A percentile compares a stretch with the other conserved stretches of the same genome.
Conservation (phyloP, 2,113 vertebrate species). For the Speoplatyrhinus poulsoni region DNA sequence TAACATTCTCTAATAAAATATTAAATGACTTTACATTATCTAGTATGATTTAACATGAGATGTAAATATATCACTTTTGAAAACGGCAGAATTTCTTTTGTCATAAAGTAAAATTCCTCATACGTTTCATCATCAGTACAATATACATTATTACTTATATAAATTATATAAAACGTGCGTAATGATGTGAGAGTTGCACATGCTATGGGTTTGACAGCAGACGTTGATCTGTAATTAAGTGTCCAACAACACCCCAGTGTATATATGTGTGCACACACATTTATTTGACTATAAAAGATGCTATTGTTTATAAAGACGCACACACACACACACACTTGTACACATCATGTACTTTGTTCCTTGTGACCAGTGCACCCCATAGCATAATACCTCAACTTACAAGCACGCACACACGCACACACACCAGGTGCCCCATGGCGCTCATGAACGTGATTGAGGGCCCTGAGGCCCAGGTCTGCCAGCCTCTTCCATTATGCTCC, state of each 20-base stretch:
- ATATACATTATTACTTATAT: neutral
- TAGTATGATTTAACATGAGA: neutral
- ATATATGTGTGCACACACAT: slow-evolving; percentile 39
- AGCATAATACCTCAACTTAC: slow-evolving; percentile 64
- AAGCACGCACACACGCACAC: slow-evolving; percentile 32
- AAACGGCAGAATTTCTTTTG: neutral
- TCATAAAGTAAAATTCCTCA: neutral
- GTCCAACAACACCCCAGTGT: slow-evolving; percentile 12
- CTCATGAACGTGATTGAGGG: slow-evolving; percentile 62
- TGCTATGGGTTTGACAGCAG: slow-evolving; percentile 12
- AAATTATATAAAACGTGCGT: too few species aligned
- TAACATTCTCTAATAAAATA: too few species aligned
- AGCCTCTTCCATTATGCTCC: slow-evolving; percentile 72
- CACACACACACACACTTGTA: slow-evolving; percentile 20
- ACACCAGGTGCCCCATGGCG: slow-evolving; percentile 70
- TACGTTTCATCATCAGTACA: neutral
- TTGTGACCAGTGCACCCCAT: slow-evolving; percentile 27
- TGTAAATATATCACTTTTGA: neutral
- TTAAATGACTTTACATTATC: too few species aligned
- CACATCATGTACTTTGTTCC: slow-evolving; percentile 51
- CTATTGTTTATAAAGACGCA: slow-evolving; percentile 50
- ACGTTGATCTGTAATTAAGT: slow-evolving; percentile 51
- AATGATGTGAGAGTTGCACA: too few species aligned
- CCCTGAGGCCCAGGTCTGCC: slow-evolving; percentile 60
- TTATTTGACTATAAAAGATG: slow-evolving; percentile 58